Percentiles rank a stretch among this genome's conserved stretches.
Evolutionary conservation across 1,140 invertebrate species (phyloP).

Genomic region (Drosophila orosa): DNA sequence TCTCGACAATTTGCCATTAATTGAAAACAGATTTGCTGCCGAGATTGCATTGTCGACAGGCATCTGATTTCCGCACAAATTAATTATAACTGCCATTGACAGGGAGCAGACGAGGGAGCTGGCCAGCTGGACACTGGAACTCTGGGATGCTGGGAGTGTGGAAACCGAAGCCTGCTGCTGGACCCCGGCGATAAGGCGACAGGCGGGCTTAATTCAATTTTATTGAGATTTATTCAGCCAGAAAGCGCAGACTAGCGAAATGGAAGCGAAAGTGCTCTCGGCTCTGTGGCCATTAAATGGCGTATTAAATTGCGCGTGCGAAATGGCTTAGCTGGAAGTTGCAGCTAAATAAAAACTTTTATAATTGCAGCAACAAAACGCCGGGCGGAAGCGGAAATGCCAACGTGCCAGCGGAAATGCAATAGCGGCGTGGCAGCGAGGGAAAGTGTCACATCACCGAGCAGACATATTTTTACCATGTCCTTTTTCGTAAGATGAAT

Average conservation of each 20-base stretch:
- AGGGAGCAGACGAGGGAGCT: slow-evolving; percentile 29
- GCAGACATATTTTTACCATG: slow-evolving; percentile 26
- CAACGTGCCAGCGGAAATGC: slow-evolving; percentile 57
- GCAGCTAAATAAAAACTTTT: slow-evolving; percentile 18
- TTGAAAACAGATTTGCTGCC: slow-evolving; percentile 78
- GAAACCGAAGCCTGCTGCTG: slow-evolving; percentile 11
- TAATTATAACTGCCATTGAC: slow-evolving; percentile 78
- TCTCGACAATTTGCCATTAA: slow-evolving; percentile 80
- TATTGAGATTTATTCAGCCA: slow-evolving; percentile 57
- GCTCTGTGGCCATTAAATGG: slow-evolving; percentile 20
- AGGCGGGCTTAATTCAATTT: slow-evolving; percentile 55
- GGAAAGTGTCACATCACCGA: slow-evolving; percentile 47
- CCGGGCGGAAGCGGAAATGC: slow-evolving; percentile 65
- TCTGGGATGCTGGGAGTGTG: not conserved
- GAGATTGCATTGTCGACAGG: slow-evolving; percentile 80
- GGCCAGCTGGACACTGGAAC: slow-evolving; percentile 6
- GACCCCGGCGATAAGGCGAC: slow-evolving; percentile 22
- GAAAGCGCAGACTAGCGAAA: slow-evolving; percentile 23
- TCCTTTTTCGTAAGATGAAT: slow-evolving; percentile 25
- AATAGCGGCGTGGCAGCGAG: not conserved
- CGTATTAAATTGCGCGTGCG: slow-evolving; percentile 43
- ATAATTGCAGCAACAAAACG: slow-evolving; percentile 22
- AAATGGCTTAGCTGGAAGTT: slow-evolving; percentile 36
- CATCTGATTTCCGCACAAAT: slow-evolving; percentile 80
- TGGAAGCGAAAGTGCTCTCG: slow-evolving; percentile 47